These are phyloP conservation scores for Drosophila ohnishii DNA, from an alignment of 1,140 invertebrate species.

Conservation along the genomic window DNA sequence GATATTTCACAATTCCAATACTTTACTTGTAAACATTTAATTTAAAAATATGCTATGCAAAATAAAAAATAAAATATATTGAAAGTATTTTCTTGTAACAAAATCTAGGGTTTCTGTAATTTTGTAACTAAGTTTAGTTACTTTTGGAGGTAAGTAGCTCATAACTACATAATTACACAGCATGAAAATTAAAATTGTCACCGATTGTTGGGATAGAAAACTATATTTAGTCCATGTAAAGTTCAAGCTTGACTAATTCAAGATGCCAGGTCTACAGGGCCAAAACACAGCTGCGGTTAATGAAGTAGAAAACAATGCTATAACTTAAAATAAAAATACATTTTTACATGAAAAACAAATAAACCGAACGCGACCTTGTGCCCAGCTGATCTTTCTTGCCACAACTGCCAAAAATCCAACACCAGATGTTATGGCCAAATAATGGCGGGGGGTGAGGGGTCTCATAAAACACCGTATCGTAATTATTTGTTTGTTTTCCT, in stretches of 20 bases:
- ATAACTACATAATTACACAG: background rate
- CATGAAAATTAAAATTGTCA: background rate
- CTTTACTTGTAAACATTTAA: background rate
- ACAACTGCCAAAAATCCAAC: constrained; percentile 2
- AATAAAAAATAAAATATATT: too few relatives aligned
- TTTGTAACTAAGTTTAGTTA: background rate
- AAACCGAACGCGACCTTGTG: background rate
- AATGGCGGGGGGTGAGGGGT: background rate
- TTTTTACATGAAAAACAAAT: background rate
- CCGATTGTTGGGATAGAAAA: background rate
- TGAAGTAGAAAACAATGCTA: rapidly evolving
- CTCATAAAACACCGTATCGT: background rate
- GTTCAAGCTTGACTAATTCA: constrained; percentile 1
- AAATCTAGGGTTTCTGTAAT: background rate
- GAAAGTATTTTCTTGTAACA: too few relatives aligned
- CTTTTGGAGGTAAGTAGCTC: background rate
- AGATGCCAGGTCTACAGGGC: too few relatives aligned
- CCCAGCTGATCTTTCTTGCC: constrained; percentile 3
- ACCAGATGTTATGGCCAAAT: constrained; percentile 26
- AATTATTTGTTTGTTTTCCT: constrained; percentile 41
- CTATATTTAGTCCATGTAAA: background rate
- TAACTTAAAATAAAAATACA: background rate
- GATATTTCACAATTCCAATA: background rate
- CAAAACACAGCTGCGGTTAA: background rate
- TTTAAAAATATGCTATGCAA: too few relatives aligned